Base-by-base conservation (phyloP, 2,797 vertebrate species). In the Heterohyrax brucei region DNA sequence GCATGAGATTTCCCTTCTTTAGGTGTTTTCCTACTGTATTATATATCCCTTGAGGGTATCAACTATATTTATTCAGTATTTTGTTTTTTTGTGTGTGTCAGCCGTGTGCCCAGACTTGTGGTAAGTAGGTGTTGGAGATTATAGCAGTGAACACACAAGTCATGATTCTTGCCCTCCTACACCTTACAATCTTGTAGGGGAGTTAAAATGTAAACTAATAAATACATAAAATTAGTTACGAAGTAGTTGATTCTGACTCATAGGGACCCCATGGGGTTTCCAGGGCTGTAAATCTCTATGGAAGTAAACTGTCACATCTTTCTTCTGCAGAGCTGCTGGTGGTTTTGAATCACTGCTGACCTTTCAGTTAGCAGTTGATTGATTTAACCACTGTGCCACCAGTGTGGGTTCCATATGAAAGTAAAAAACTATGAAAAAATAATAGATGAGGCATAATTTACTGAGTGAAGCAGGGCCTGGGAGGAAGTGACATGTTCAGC, bases 1-100 rank as follows among this genome's bases (percentile, higher is more conserved):
- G 89, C 92, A 93, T 80, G 80, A 39, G 22, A 66, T 89, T 94
- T 93, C 46, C 28, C 14, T 96, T 94, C 26, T 70, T 70, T 73
- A 30, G 86, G 39, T 95, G 19, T 91, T 89, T 95, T 46, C 48
- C 16, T 5, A 16, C 39, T 81, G 26, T 83, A 28, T 48, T 64
- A 26, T 92, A 39, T 92, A 70, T n/a, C 22, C 64, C 39, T 82
- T 12, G 61, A 95, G 62, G 56, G 7, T 16, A 87, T 24, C 93
- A 56, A 19, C 44, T 87, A 1, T 73, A 86, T 93, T 93, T 95
- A 33, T 93, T 86, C n/a, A 62, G 26, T 85, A 75, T 33, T 78
- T 93, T 50, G 48, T 21, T 87, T 93, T 75, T 95, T 3, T 39
- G 39, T 39, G 3, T 39, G 16, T 10, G 5, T 83, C 84, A 87